phyloP scores from a whole-genome alignment of 2,888 invertebrate genomes.

The Thereva unica region DNA sequence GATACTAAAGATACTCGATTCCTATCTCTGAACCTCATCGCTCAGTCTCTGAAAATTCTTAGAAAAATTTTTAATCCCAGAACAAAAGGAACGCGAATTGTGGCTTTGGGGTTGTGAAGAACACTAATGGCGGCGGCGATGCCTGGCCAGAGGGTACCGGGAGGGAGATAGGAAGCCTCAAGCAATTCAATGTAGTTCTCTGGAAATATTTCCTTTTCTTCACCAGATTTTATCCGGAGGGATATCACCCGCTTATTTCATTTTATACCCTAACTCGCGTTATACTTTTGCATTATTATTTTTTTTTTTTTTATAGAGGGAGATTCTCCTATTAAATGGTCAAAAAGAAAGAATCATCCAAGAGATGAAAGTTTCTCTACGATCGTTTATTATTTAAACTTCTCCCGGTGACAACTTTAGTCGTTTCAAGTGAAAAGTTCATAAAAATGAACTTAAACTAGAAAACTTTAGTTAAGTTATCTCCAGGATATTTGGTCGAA shows the following conservation, averaged over 20 bases:
- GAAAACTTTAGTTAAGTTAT: constrained; percentile 27
- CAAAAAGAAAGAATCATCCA: constrained; percentile 10
- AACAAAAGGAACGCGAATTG: constrained; percentile 28
- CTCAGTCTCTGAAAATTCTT: constrained; percentile 9
- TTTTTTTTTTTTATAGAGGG: neutral
- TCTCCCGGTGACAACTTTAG: constrained; percentile 34
- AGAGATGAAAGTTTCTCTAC: constrained; percentile 23
- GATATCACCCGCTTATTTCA: constrained; percentile 29
- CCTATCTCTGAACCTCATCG: constrained; percentile 24
- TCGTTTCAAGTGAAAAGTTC: constrained; percentile 34
- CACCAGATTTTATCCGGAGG: constrained; percentile 9
- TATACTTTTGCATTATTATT: neutral
- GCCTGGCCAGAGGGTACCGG: no score
- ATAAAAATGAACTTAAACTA: constrained; percentile 32
- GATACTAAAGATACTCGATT: constrained; percentile 27
- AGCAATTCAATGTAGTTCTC: constrained; percentile 25
- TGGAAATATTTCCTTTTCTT: constrained; percentile 26
- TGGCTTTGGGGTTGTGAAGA: no score
- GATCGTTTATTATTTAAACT: constrained; percentile 35
- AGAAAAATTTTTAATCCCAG: constrained; percentile 21
- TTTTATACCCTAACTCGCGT: constrained; percentile 3
- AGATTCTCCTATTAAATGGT: constrained; percentile 26
- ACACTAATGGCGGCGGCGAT: no score
- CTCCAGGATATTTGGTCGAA: constrained; percentile 28
- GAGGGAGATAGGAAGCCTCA: constrained; percentile 20